Percentiles rank a stretch among this genome's conserved stretches.
phyloP scores from a whole-genome alignment of 2,113 vertebrate genomes.

The Sinocyclocheilus rhinocerous region DNA sequence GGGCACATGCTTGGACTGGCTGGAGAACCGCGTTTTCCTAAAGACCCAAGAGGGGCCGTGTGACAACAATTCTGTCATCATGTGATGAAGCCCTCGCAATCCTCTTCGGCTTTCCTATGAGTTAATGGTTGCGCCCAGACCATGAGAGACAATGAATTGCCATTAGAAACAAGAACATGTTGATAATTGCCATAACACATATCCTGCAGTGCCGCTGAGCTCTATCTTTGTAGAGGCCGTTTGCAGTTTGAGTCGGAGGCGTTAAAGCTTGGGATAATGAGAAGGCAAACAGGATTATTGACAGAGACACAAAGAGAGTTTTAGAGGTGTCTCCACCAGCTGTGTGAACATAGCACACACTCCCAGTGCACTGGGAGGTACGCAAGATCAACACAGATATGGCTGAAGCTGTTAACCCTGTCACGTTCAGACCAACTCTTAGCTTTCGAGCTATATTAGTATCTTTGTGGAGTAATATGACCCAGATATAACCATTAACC shows the following conservation, averaged over 20 bases:
- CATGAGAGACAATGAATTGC: slow-evolving; percentile 60
- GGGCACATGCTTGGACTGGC: slow-evolving; percentile 9
- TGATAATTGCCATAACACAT: slow-evolving; percentile 72
- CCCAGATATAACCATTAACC: slow-evolving; percentile 29
- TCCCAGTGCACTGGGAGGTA: slow-evolving; percentile 69
- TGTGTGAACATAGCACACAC: slow-evolving; percentile 73
- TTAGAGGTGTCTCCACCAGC: slow-evolving; percentile 78
- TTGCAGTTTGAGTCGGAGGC: slow-evolving; percentile 77
- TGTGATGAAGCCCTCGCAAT: slow-evolving; percentile 35
- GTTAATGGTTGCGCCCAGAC: slow-evolving; percentile 63
- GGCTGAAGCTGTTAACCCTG: slow-evolving; percentile 54
- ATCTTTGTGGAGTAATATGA: slow-evolving; percentile 8
- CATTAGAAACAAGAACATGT: slow-evolving; percentile 70
- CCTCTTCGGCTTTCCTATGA: slow-evolving; percentile 57
- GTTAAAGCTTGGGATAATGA: slow-evolving; percentile 75
- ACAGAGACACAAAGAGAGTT: slow-evolving; percentile 80
- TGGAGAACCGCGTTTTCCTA: slow-evolving; percentile 31
- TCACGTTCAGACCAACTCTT: background rate
- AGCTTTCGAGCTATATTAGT: background rate
- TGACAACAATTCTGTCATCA: slow-evolving; percentile 12
- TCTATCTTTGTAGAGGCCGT: slow-evolving; percentile 74
- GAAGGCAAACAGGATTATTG: slow-evolving; percentile 83
- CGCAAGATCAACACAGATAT: slow-evolving; percentile 47
- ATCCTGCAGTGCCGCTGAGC: slow-evolving; percentile 71
- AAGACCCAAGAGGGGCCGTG: background rate